phyloP scores from a whole-genome alignment of 1,140 invertebrate genomes.

The Drosophila ercepeae region DNA sequence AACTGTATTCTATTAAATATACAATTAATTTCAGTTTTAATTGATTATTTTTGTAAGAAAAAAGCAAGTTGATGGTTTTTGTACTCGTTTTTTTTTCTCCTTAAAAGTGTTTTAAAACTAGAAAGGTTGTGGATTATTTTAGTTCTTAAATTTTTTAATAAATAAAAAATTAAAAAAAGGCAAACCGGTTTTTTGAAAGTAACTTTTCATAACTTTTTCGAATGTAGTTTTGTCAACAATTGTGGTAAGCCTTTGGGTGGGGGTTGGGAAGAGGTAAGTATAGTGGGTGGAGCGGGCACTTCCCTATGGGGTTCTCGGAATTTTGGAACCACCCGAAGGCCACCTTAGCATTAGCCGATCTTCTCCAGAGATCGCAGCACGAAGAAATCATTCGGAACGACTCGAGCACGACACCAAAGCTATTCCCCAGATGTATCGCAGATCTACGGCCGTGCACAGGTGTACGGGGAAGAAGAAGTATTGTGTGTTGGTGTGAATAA shows the following conservation, averaged over 20 bases:
- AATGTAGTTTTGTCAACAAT: background rate
- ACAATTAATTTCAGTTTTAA: no score
- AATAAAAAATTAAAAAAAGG: no score
- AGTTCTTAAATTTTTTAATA: no score
- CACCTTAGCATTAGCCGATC: constrained; percentile 9
- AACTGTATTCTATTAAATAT: no score
- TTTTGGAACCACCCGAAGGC: background rate
- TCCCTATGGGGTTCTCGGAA: constrained; percentile 6
- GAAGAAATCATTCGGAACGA: constrained; percentile 1
- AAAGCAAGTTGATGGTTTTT: no score
- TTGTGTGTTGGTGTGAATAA: constrained; percentile 41
- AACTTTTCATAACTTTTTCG: background rate
- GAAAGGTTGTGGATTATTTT: no score
- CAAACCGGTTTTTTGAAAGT: no score
- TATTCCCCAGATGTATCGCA: background rate
- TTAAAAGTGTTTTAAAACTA: no score
- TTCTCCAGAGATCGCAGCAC: constrained; percentile 2
- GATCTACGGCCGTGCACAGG: background rate
- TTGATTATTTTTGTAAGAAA: no score
- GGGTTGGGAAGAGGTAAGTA: background rate
- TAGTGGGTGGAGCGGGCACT: background rate
- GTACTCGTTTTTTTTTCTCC: no score
- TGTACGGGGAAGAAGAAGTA: background rate
- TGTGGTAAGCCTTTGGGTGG: background rate
- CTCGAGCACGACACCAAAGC: constrained; percentile 20